Evolutionary conservation across 30 jellyfish, hydroid and myxozoan genomes (phyloP).

Genomic region (Turritopsis rubra): DNA sequence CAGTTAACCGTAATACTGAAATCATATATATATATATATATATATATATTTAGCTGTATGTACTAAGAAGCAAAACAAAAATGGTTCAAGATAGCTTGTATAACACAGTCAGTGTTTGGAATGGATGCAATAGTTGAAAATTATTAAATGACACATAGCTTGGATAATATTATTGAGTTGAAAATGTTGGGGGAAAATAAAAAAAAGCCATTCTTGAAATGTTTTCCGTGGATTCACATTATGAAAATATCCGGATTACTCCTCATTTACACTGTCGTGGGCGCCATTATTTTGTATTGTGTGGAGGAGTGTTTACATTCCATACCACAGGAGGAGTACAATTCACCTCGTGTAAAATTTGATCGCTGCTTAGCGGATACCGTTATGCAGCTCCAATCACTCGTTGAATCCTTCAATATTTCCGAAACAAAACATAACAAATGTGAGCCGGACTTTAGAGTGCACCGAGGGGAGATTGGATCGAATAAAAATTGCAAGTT

Average conservation of each 20-base stretch:
- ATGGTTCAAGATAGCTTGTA: too few species aligned
- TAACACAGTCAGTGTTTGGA: too few species aligned
- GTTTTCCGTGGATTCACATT: not conserved
- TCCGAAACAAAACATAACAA: not conserved
- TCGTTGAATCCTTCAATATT: not conserved
- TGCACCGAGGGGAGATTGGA: not conserved
- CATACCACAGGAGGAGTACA: not conserved
- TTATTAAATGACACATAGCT: not conserved
- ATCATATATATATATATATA: too few species aligned
- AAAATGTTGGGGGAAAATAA: not conserved
- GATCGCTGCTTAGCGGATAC: not conserved
- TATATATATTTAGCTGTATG: too few species aligned
- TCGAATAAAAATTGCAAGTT: constrained; percentile 1
- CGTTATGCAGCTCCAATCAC: not conserved
- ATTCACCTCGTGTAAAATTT: not conserved
- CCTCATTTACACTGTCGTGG: not conserved
- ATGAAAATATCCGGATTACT: not conserved
- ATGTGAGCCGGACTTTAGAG: not conserved
- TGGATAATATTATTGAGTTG: not conserved
- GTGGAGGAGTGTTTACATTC: not conserved
- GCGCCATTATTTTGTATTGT: not conserved
- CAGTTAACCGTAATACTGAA: too few species aligned
- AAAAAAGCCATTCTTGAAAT: not conserved
- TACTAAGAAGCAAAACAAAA: too few species aligned
- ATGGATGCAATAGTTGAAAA: not conserved